Evolutionary conservation across 2,113 vertebrate species (phyloP), one percentile per base, ranked within the genome.

Genomic region (Colinus virginianus): DNA sequence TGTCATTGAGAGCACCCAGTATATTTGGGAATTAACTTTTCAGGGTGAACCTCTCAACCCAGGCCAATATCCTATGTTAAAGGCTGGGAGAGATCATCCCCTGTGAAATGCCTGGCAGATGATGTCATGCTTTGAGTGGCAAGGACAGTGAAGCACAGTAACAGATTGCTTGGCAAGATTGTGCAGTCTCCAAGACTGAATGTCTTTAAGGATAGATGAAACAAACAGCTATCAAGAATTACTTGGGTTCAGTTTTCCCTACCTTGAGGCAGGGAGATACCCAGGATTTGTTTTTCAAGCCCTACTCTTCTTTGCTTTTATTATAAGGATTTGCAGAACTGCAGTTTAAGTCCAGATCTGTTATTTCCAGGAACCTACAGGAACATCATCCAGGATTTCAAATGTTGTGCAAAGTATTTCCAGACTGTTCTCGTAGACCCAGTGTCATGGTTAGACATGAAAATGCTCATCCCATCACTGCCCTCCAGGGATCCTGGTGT

Each of bases 111-210:
- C 25, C 67, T 95, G 40, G 62, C 62, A 88, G 90, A 94, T 89
- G 74, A 19, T 62, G 49, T 3, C 53, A 21, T 18, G 21, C 46
- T 95, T 80, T 93, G 76, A 70, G 61, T 74, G 88, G 90, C 82
- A 87, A 89, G 59, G 78, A 63, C 75, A 89, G 53, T 13, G 59
- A 91, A 70, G 21, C 34, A 90, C 68, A 93, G 63, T 34, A 94
- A 51, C 63, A 91, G 94, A 94, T 94, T 91, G 90, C 72, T 87
- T 96, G 90, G 71, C 85, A 85, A 93, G 87, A 94, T 80, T 91
- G 45, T 55, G 68, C 59, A 62, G 93, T 94, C 85, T 93, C 87
- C 76, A 91, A 16, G 19, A 22, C 1, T 71, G 61, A n/a, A 55
- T 51, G 7, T 84, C 89, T 91, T 53, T 70, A 74, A 79, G 82